Conservation (phyloP, 2,888 invertebrate genomes). For the Pomacea canaliculata region DNA sequence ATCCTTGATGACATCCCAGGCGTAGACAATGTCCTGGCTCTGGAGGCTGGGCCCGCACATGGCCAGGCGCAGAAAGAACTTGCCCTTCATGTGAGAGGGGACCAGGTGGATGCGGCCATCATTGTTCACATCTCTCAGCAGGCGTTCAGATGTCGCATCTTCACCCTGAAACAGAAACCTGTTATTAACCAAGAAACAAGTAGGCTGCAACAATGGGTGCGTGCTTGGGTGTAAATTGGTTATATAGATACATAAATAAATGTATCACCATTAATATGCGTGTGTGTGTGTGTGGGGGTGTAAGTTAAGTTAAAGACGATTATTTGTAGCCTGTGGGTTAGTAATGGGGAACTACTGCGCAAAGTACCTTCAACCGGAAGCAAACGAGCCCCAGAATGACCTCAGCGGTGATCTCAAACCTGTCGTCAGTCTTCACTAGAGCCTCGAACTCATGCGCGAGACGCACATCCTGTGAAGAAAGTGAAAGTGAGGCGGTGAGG, state of each 20-base stretch:
- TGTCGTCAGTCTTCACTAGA: conserved; percentile 82
- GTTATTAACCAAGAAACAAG: not conserved
- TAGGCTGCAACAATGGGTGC: not conserved
- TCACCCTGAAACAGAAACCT: conserved; percentile 72
- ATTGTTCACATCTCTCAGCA: conserved; percentile 88
- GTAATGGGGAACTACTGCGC: too few species aligned
- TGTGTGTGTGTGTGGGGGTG: too few species aligned
- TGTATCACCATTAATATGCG: too few species aligned
- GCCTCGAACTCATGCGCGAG: conserved; percentile 91
- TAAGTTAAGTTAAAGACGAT: too few species aligned
- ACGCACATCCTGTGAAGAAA: conserved; percentile 77
- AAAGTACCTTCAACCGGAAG: conserved; percentile 84
- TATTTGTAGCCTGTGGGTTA: too few species aligned
- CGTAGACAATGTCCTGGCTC: conserved; percentile 83
- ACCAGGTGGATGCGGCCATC: conserved; percentile 92
- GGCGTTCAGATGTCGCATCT: conserved; percentile 85
- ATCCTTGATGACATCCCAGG: conserved; percentile 88
- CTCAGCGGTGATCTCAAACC: conserved; percentile 93
- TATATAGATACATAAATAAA: too few species aligned
- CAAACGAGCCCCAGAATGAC: conserved; percentile 89
- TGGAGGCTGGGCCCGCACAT: conserved; percentile 89
- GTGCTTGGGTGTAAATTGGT: not conserved
- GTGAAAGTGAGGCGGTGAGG: too few species aligned
- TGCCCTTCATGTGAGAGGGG: conserved; percentile 87
- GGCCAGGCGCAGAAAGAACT: conserved; percentile 89